Conservation (phyloP, 2,888 invertebrate species). For the Syritta pipiens region DNA sequence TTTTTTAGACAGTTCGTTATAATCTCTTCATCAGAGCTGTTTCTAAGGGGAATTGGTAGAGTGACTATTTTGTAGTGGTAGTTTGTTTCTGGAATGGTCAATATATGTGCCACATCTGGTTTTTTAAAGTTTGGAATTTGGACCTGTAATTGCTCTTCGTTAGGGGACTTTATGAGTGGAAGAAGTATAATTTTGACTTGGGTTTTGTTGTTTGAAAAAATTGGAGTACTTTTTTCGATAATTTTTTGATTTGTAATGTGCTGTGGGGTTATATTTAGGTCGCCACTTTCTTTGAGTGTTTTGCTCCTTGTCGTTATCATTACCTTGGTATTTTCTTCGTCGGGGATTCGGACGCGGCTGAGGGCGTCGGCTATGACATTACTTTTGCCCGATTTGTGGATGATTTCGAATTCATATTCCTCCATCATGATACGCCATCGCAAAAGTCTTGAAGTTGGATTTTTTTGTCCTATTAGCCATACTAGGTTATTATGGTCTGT, state of each 20-base stretch:
- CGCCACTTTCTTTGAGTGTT: slow-evolving; percentile 63
- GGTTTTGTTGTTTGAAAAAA: background rate
- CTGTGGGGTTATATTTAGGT: background rate
- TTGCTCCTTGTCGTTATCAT: slow-evolving; percentile 69
- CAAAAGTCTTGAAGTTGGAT: slow-evolving; percentile 44
- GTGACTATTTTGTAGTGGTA: too few relatives aligned
- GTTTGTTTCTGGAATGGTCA: background rate
- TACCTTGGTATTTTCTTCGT: slow-evolving; percentile 71
- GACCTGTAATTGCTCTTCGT: background rate
- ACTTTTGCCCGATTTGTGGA: slow-evolving; percentile 68
- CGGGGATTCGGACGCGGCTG: slow-evolving; percentile 70
- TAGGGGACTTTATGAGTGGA: background rate
- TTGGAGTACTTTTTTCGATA: background rate
- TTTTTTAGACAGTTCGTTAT: background rate
- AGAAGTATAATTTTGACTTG: slow-evolving; percentile 10
- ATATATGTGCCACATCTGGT: background rate
- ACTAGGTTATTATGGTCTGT: slow-evolving; percentile 72
- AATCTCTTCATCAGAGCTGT: background rate
- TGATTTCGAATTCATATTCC: slow-evolving; percentile 71
- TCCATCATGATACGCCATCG: slow-evolving; percentile 70
- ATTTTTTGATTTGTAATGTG: background rate
- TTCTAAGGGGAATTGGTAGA: background rate
- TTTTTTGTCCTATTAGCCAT: slow-evolving; percentile 70
- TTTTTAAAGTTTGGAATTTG: background rate
- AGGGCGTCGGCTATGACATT: slow-evolving; percentile 72